These are phyloP conservation scores for Gymnoscopelus microlampas DNA, from an alignment of 2,797 vertebrate genomes.

Conservation along the genomic window DNA sequence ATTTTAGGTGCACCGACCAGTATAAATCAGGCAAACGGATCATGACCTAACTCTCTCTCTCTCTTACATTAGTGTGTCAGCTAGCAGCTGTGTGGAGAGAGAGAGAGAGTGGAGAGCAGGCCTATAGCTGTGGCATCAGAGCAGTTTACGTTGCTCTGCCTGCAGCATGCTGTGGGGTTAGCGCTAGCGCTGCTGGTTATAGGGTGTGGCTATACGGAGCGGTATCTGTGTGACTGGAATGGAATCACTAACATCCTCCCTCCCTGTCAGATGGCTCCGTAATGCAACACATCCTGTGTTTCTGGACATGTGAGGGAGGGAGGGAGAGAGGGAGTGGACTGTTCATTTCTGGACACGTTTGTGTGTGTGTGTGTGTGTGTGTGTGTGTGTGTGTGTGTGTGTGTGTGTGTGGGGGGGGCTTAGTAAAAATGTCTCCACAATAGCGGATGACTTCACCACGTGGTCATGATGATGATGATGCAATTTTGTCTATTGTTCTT, in stretches of 20 bases:
- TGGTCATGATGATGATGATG: too few relatives aligned
- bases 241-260: background rate
- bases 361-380: too few relatives aligned
- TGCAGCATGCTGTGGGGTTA: constrained; percentile 22
- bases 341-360: too few relatives aligned
- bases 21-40: too few relatives aligned
- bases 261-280: background rate
- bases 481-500: too few relatives aligned
- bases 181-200: constrained; percentile 28
- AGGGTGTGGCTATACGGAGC: constrained; percentile 57
- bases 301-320: background rate
- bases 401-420: too few relatives aligned
- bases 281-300: constrained; percentile 5
- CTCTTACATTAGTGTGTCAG: constrained; percentile 26
- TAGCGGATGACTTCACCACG: too few relatives aligned
- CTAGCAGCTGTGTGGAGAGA: constrained; percentile 37
- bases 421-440: too few relatives aligned
- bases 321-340: background rate
- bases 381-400: too few relatives aligned
- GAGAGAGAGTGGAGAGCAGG: constrained; percentile 18
- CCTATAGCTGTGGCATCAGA: constrained; percentile 30
- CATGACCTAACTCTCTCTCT: background rate
- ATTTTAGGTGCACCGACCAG: too few relatives aligned
- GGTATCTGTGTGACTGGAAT: constrained; percentile 26
- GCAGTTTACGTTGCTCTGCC: constrained; percentile 27